phyloP scores from a whole-genome alignment of 2,113 vertebrate species.

The Aegotheles bennettii region DNA sequence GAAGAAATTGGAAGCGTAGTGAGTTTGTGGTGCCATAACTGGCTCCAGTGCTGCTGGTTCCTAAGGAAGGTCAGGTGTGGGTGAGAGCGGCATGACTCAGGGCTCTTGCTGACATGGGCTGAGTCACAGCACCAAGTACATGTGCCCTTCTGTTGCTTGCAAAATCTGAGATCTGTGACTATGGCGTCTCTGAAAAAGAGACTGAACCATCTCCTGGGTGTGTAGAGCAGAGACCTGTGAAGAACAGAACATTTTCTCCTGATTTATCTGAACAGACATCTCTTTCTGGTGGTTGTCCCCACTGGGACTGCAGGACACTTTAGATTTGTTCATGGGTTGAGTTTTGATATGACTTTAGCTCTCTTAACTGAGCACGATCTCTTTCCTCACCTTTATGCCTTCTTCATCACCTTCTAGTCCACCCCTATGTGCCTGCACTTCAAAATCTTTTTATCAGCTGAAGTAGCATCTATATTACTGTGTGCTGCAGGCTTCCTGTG shows the following conservation, averaged over 20 bases:
- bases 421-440: not conserved
- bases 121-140: not conserved
- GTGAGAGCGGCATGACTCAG: conserved; percentile 2
- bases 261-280: not conserved
- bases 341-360: not conserved
- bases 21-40: not conserved
- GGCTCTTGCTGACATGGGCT: not conserved
- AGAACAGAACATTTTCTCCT: not conserved
- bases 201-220: not conserved
- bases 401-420: not conserved
- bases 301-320: not conserved
- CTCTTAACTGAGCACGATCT: not conserved
- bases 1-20: not conserved
- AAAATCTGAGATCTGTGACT: not conserved
- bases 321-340: not conserved
- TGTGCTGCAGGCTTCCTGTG: not conserved
- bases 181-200: not conserved
- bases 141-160: not conserved
- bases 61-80: conserved; percentile 8
- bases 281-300: not conserved
- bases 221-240: not conserved
- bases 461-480: not conserved
- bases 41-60: not conserved
- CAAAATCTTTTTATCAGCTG: not conserved
- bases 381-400: not conserved